Evolutionary conservation across 2,113 vertebrate genomes (phyloP).

Genomic region (Misgurnus mizolepis): DNA sequence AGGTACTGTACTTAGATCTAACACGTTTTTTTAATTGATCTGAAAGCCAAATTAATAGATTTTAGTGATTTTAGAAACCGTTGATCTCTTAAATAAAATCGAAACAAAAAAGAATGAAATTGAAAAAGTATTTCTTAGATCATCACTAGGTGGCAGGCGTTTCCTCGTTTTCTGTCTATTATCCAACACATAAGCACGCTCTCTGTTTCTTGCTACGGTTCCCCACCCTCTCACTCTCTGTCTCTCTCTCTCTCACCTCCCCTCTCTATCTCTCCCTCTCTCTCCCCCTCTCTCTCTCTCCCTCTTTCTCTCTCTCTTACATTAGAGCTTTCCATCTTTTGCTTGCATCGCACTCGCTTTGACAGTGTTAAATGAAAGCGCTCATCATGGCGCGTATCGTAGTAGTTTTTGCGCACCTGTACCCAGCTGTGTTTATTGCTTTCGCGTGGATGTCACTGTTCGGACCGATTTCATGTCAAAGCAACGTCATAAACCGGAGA

Average conservation of each 20-base stretch:
- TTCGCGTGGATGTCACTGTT: conserved; percentile 68
- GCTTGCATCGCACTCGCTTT: conserved; percentile 70
- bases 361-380: conserved; percentile 68
- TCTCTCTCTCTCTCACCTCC: conserved; percentile 55
- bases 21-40: no score
- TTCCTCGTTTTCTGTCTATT: not conserved
- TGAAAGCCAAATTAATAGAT: no score
- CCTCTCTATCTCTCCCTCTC: conserved; percentile 60
- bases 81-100: no score
- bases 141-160: conserved; percentile 35
- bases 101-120: no score
- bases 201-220: conserved; percentile 59
- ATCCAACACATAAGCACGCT: not conserved
- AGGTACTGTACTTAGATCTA: no score
- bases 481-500: conserved; percentile 64
- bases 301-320: conserved; percentile 60
- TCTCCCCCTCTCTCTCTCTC: conserved; percentile 62
- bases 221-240: conserved; percentile 64
- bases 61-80: no score
- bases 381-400: conserved; percentile 76
- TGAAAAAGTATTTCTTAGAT: no score
- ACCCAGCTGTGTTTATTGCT: conserved; percentile 58
- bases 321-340: conserved; percentile 73
- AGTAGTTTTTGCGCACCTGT: conserved; percentile 65
- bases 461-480: conserved; percentile 67